Percentiles rank a stretch among this genome's conserved stretches.
phyloP scores from a whole-genome alignment of 2,888 invertebrate genomes.

The Xestia c-nigrum region DNA sequence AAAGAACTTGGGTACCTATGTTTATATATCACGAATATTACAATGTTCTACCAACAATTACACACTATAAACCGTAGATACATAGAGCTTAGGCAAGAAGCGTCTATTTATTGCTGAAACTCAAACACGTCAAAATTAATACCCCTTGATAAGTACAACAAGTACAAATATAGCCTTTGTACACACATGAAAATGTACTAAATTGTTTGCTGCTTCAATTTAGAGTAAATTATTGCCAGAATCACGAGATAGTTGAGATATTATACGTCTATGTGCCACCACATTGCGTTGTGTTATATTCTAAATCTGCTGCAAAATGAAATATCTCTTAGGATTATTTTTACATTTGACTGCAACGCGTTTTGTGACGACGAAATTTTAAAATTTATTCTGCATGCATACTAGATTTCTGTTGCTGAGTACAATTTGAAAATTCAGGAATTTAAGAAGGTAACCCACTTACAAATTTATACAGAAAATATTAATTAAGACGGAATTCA shows the following conservation, averaged over 20 bases:
- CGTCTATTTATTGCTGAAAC: conserved; percentile 39
- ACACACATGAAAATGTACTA: conserved; percentile 22
- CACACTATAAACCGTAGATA: conserved; percentile 15
- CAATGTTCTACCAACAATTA: conserved; percentile 29
- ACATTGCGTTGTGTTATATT: neutral
- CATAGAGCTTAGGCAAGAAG: conserved; percentile 39
- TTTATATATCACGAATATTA: neutral
- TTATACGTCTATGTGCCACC: neutral
- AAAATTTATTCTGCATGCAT: neutral
- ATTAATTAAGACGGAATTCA: conserved; percentile 13
- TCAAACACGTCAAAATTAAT: conserved; percentile 47
- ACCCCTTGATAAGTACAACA: conserved; percentile 25
- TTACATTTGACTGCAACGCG: conserved; percentile 8
- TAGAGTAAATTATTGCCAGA: conserved; percentile 16
- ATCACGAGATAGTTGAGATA: conserved; percentile 1
- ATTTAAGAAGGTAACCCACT: neutral
- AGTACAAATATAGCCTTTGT: conserved; percentile 17
- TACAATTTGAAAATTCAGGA: neutral
- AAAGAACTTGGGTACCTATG: neutral
- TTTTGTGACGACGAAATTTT: conserved; percentile 3
- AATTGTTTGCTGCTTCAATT: conserved; percentile 8
- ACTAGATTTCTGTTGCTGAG: neutral
- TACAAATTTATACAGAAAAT: neutral
- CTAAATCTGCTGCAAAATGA: conserved; percentile 8
- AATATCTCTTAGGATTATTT: conserved; percentile 20